Percentiles rank a stretch among this genome's conserved stretches.
These are phyloP conservation scores for Drosophila quasianomalipes DNA, from an alignment of 2,888 invertebrate genomes.

Conservation along the genomic window DNA sequence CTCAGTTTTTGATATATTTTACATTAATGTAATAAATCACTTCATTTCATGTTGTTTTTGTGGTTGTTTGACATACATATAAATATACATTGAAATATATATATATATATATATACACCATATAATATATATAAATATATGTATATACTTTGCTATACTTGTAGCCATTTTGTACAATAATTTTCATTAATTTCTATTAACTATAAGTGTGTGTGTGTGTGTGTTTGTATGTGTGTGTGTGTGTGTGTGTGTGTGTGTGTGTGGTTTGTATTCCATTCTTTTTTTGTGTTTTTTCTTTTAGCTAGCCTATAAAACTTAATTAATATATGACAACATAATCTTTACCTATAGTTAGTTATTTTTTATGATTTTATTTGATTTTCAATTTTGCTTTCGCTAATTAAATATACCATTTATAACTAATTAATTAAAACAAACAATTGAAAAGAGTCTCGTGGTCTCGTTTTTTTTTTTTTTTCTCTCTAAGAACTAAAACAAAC, in stretches of 20 bases:
- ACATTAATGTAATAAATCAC: slow-evolving; percentile 79
- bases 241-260: slow-evolving; percentile 28
- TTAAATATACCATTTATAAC: slow-evolving; percentile 24
- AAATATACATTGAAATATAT: slow-evolving; percentile 44
- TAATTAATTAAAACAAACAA: slow-evolving; percentile 64
- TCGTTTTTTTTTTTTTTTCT: slow-evolving; percentile 52
- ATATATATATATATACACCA: slow-evolving; percentile 30
- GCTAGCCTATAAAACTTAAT: slow-evolving; percentile 68
- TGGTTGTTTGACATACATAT: slow-evolving; percentile 48
- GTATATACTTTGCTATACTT: slow-evolving; percentile 44
- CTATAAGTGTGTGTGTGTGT: slow-evolving; percentile 51
- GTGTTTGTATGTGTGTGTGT: too few relatives aligned
- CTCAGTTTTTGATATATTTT: slow-evolving; percentile 68
- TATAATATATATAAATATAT: slow-evolving; percentile 37
- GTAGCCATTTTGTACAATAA: slow-evolving; percentile 72
- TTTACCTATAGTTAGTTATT: slow-evolving; percentile 46
- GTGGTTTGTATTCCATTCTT: not conserved
- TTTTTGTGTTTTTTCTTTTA: slow-evolving; percentile 8
- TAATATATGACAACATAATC: slow-evolving; percentile 74
- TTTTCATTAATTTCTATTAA: slow-evolving; percentile 73
- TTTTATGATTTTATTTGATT: slow-evolving; percentile 44
- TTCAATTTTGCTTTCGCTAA: slow-evolving; percentile 48
- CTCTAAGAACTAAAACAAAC: slow-evolving; percentile 42
- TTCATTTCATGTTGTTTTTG: slow-evolving; percentile 61
- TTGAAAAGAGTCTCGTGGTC: slow-evolving; percentile 75